Base-by-base conservation (phyloP, 2,797 vertebrate genomes). In the Trichosurus vulpecula region DNA sequence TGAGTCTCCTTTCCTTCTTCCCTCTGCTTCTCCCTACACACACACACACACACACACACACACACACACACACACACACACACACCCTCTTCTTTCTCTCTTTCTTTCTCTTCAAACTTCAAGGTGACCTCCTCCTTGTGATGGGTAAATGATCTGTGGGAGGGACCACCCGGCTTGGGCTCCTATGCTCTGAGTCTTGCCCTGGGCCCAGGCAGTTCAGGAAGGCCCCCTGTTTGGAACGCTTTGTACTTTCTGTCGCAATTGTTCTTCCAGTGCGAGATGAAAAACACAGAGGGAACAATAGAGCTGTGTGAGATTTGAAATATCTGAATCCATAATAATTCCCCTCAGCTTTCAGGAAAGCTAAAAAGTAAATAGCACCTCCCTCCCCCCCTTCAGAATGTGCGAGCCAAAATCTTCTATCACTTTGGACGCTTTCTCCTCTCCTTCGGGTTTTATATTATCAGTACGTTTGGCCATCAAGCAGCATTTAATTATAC, bases 251-350 rank as follows among this genome's bases (percentile, higher is more conserved):
- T 98, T 98, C 98, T 98, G 98, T 98, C 98, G 97, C 98, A 98
- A 98, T 99, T 99, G 98, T 99, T 98, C 98, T 98, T 98, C 94
- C 95, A 87, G 97, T 97, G 97, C 98, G 98, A 98, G 98, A 98
- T 98, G 97, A 98, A 98, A 98, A 96, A 96, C 98, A 98, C 98
- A 96, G 98, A 98, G 97, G 97, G 97, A 98, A 99, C 98, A 98
- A 98, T 98, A 98, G 98, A 98, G 98, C 98, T 98, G 98, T 98
- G 98, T 98, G 98, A 98, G 98, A 98, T 98, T 98, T 98, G 98
- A 98, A 99, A 98, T 99, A 98, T 98, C 98, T 98, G 98, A 99
- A 99, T 99, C 97, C 97, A 97, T 98, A 99, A 99, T 98, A 98
- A 98, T 98, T 99, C 98, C 98, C 98, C 97, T 98, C 92, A 12